phyloP scores from a whole-genome alignment of 2,797 vertebrate genomes.

The Periparus ater region DNA sequence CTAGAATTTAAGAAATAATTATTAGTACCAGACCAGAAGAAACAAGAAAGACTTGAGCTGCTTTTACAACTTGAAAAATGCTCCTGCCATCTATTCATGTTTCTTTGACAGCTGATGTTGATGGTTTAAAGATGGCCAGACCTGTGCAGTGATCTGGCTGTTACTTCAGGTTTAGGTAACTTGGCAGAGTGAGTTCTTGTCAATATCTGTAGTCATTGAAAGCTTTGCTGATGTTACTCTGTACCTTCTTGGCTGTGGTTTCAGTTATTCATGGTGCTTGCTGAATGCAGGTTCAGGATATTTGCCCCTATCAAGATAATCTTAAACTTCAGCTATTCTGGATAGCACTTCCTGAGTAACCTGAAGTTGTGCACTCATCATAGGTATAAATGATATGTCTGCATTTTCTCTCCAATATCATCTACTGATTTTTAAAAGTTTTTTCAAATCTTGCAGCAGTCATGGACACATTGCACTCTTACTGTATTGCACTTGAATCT shows the following conservation, averaged over 20 bases:
- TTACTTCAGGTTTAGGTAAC: background rate
- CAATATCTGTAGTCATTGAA: background rate
- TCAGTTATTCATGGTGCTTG: background rate
- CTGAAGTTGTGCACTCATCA: background rate
- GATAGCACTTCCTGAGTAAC: background rate
- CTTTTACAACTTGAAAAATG: background rate
- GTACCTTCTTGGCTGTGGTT: background rate
- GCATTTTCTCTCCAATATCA: background rate
- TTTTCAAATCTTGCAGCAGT: background rate
- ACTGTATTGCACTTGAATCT: background rate
- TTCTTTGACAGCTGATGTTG: background rate
- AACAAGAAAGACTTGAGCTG: background rate
- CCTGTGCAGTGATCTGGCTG: background rate
- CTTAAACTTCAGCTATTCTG: background rate
- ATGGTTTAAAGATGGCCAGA: background rate
- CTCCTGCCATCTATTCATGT: fast-evolving
- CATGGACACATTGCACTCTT: fast-evolving
- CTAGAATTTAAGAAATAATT: background rate
- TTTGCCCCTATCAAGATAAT: background rate
- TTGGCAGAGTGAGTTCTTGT: background rate
- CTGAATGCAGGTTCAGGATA: background rate
- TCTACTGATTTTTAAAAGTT: fast-evolving
- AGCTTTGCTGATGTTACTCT: background rate
- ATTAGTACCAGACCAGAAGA: background rate
- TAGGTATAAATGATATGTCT: background rate